Evolutionary conservation across 1,140 invertebrate genomes (phyloP).

Genomic region (Pseudomyrmex cubaensis): DNA sequence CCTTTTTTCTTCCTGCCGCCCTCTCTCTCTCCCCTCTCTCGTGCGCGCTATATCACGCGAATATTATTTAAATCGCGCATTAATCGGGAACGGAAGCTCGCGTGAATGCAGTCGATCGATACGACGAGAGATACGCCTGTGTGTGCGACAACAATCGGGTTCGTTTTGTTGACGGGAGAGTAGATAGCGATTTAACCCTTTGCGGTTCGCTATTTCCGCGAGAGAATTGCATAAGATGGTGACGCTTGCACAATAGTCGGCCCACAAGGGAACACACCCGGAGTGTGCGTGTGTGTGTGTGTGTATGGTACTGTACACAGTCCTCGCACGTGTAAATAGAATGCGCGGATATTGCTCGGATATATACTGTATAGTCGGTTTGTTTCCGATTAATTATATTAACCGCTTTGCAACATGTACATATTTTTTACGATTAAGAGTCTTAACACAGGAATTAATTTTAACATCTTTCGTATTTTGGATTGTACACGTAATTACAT

Average conservation of each 20-base stretch:
- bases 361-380: no score
- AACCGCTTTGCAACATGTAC: no score
- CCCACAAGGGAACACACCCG: not conserved
- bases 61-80: constrained; percentile 68
- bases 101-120: constrained; percentile 71
- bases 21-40: not conserved
- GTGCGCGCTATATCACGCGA: constrained; percentile 54
- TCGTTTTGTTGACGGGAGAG: constrained; percentile 29
- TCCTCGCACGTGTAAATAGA: constrained; percentile 24
- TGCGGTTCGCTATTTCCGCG: constrained; percentile 13
- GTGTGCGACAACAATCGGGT: constrained; percentile 28
- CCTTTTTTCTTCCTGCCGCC: constrained; percentile 51
- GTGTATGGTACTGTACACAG: constrained; percentile 15
- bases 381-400: no score
- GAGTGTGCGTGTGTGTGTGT: not conserved
- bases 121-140: constrained; percentile 50
- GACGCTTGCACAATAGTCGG: constrained; percentile 33
- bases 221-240: constrained; percentile 30
- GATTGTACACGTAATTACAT: no score
- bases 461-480: no score
- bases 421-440: no score
- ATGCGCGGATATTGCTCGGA: not conserved
- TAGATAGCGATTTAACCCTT: constrained; percentile 54
- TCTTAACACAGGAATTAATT: no score
- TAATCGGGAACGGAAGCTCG: constrained; percentile 64